Evolutionary conservation across 2,888 invertebrate species (phyloP).

Genomic region (Halictus quadricinctus): DNA sequence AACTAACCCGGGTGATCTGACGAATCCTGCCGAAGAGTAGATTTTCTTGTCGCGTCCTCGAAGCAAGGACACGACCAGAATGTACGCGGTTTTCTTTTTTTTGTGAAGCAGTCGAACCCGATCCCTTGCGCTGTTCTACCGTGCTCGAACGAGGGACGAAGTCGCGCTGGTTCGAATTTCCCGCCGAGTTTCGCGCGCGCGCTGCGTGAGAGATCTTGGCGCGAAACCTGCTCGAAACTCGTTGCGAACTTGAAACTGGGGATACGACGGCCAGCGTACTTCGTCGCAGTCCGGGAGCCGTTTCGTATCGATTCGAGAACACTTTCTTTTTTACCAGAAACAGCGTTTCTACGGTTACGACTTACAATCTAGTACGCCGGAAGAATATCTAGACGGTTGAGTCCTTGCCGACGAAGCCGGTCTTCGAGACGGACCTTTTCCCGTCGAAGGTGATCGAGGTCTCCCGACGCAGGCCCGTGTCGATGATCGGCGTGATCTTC

Average conservation of each 20-base stretch:
- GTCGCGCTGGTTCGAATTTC: neutral
- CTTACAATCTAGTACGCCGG: constrained; percentile 83
- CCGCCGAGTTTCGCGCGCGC: neutral
- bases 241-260: neutral
- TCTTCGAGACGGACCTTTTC: constrained; percentile 91
- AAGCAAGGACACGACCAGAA: constrained; percentile 17
- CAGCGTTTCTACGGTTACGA: constrained; percentile 66
- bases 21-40: constrained; percentile 35
- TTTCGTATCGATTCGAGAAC: constrained; percentile 65
- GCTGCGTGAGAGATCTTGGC: neutral
- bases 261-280: constrained; percentile 14
- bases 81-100: neutral
- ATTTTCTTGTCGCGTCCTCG: constrained; percentile 15
- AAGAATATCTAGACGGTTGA: constrained; percentile 89
- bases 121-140: neutral
- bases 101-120: constrained; percentile 15
- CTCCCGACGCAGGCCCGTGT: constrained; percentile 88
- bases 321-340: constrained; percentile 58
- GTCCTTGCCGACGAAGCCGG: constrained; percentile 94
- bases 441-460: constrained; percentile 93
- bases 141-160: constrained; percentile 10
- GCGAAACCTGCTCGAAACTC: neutral
- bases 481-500: constrained; percentile 83
- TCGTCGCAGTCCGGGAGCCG: constrained; percentile 22
- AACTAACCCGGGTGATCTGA: constrained; percentile 40